Evolutionary conservation across 2,113 vertebrate species (phyloP).

Genomic region (Pipa parva): DNA sequence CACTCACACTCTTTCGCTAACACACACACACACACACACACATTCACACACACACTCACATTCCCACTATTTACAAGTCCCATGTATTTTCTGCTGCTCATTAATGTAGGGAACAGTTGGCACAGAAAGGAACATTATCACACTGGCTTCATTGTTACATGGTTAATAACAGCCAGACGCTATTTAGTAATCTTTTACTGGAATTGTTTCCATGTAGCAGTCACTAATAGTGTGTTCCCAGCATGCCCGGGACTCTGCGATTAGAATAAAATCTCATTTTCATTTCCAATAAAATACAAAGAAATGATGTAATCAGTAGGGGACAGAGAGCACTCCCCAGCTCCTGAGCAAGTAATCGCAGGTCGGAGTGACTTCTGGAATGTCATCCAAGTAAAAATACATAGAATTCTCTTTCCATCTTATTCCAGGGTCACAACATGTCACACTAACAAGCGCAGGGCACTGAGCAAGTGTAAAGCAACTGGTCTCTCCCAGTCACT

Average conservation of each 20-base stretch:
- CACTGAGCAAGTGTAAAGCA: neutral
- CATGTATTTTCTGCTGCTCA: neutral
- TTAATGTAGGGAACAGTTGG: neutral
- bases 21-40: neutral
- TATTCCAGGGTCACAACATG: slow-evolving; percentile 5
- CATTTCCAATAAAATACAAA: too few species aligned
- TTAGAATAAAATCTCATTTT: too few species aligned
- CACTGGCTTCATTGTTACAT: neutral
- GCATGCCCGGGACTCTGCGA: too few species aligned
- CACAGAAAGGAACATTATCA: neutral
- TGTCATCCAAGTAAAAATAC: slow-evolving; percentile 7
- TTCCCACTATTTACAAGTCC: too few species aligned
- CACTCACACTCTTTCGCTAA: neutral
- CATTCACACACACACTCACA: too few species aligned
- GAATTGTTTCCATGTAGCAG: too few species aligned
- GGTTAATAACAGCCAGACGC: too few species aligned
- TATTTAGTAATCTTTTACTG: too few species aligned
- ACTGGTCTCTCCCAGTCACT: neutral
- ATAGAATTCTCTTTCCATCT: too few species aligned
- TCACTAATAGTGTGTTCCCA: too few species aligned
- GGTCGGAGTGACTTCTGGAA: slow-evolving; percentile 11
- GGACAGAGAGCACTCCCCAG: neutral
- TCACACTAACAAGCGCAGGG: neutral
- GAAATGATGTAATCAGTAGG: too few species aligned
- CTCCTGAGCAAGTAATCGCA: neutral